Percentiles rank a stretch among this genome's conserved stretches.
Conservation (phyloP, 2,113 vertebrate species). For the Eclectus roratus region DNA sequence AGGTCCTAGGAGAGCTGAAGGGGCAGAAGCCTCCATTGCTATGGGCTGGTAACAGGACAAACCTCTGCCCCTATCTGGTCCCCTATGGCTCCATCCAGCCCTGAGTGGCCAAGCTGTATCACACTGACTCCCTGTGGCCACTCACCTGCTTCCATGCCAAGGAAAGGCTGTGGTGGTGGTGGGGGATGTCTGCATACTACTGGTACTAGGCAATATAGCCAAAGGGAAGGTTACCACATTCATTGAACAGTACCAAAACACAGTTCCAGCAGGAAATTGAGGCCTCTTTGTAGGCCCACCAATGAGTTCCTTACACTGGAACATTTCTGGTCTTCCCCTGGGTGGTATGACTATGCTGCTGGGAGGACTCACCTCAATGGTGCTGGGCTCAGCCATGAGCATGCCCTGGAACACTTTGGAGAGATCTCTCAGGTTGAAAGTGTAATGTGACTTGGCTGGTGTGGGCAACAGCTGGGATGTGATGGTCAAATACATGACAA, state of each 20-base stretch:
- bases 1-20: background rate
- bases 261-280: background rate
- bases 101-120: background rate
- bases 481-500: slow-evolving; percentile 81
- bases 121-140: background rate
- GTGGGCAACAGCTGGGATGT: slow-evolving; percentile 90
- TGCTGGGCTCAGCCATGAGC: slow-evolving; percentile 85
- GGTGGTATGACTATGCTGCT: background rate
- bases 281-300: background rate
- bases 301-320: background rate
- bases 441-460: slow-evolving; percentile 91
- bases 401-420: slow-evolving; percentile 95
- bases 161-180: background rate
- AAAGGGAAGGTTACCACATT: background rate
- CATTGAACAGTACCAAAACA: background rate
- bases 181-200: background rate
- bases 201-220: background rate
- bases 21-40: background rate
- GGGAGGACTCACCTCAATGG: slow-evolving; percentile 74
- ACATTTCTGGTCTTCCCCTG: background rate
- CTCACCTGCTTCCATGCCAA: background rate
- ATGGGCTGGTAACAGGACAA: background rate
- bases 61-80: background rate
- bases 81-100: background rate
- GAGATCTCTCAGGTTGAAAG: slow-evolving; percentile 92